Base-by-base conservation (phyloP, 1,140 invertebrate species). In the Lepidotrigona ventralis region DNA sequence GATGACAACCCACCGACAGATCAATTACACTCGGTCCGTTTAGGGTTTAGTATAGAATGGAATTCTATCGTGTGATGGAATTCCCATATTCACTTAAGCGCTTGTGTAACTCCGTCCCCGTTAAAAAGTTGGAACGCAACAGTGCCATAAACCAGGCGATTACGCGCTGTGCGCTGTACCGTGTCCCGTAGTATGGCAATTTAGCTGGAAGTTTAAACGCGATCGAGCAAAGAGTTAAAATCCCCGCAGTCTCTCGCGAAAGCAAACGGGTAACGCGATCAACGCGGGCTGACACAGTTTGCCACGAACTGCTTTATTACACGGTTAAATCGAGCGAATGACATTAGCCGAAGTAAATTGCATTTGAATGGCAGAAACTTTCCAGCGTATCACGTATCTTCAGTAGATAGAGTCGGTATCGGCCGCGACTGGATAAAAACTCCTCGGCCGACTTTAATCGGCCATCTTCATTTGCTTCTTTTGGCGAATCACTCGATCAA, bases 221-320 rank as follows among this genome's bases (percentile, higher is more conserved):
- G 72, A 58, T 58, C 72, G 54, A 74, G 72, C 9, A 21, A 71
- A 71, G 72, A 74, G 54, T 74, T 74, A 58, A 74, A 74, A 74
- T 46, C 72, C 58, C 54, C 21, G 11, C 19, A 73, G 51, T 56
- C 26, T 56, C 71, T 19, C 39, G 39, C 39, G 23, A 33, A 33
- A 58, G 21, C 53, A 58, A 23, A 58, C 54, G 17, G 39, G 53
- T 54, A 73, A 73, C 71, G 26, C 53, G 54, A 58, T 74, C 53
- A 58, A 58, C 72, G 72, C 39, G 8, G 39, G 39, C 56, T 39
- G 29, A 74, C 29, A 72, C 70, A 29, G 54, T 58, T 74, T 54
- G n/a, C 54, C 54, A 11, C 21, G 21, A 73, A 73, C 54, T 74
- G 54, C 39, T 74, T 58, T 23, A 58, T 23, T 39, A 29, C 29